Base-by-base conservation (phyloP, 2,888 invertebrate genomes). In the Exocentrus adspersus region DNA sequence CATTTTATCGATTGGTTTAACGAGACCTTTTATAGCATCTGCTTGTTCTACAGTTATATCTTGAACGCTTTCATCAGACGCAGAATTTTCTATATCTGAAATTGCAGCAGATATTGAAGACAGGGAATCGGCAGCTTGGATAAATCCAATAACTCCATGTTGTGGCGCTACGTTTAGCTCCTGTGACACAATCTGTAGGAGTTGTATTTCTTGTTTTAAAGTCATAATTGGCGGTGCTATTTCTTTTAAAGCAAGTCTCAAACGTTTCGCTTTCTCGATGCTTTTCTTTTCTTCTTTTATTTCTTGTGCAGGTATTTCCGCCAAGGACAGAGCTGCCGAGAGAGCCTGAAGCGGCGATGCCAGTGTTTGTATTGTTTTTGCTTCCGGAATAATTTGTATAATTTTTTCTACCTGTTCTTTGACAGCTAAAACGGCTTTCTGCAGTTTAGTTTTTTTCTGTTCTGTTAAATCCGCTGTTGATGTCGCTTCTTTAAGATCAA, bases 361-460 rank as follows among this genome's bases (percentile, higher is more conserved):
- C 6, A 69, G 32, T 24, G 50, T 17, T 50, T 67, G 54, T 6
- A 68, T 17, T 52, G 46, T 37, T 62, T 67, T 56, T 16, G 61
- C 41, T 48, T 63, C 56, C 1, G 60, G 41, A 19, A 60, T 50
- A 9, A 52, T 20, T 45, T 63, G 57, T 30, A 60, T 45, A 50
- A 73, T 50, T 9, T 58, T 50, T 30, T 64, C 53, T 30, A 72
- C 48, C 32, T 60, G 45, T 32, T 56, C 50, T 46, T 68, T 67
- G 9, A 75, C n/a, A n/a, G 45, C 46, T 17, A 42, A 17, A n/a
- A 70, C n/a, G 0, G 69, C 69, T 32, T 65, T 59, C 19, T 64
- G 61, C 17, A 71, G 10, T 64, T 72, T 64, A 5, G 69, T 52
- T 57, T 66, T 67, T 64, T 68, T 60, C 28, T 57, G 28, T 41